Evolutionary conservation across 1,140 invertebrate genomes (phyloP).

Genomic region (Psilanteris sp.): DNA sequence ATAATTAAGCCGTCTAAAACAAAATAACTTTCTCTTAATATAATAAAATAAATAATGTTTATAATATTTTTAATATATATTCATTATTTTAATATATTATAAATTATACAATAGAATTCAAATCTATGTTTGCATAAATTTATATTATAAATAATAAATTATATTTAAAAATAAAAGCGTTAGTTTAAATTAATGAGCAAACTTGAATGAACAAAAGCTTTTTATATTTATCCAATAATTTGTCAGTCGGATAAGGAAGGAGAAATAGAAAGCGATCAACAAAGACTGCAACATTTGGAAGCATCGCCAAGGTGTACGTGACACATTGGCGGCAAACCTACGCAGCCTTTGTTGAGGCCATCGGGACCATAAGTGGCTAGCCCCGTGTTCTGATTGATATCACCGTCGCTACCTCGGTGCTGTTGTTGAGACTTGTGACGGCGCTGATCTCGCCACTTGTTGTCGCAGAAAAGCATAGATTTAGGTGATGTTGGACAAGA

Average conservation of each 20-base stretch:
- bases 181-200: too few species aligned
- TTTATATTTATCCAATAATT: conserved; percentile 9
- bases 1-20: too few species aligned
- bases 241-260: conserved; percentile 24
- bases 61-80: too few species aligned
- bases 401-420: conserved; percentile 76
- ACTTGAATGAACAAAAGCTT: neutral
- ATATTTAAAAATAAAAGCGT: too few species aligned
- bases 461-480: conserved; percentile 75
- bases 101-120: too few species aligned
- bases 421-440: conserved; percentile 76
- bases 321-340: conserved; percentile 79
- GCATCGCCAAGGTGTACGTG: conserved; percentile 81
- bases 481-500: conserved; percentile 73
- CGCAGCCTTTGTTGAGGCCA: conserved; percentile 74
- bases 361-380: conserved; percentile 68
- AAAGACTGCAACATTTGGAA: conserved; percentile 82
- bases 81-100: too few species aligned
- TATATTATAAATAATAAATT: too few species aligned
- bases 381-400: conserved; percentile 81
- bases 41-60: too few species aligned
- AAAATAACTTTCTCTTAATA: too few species aligned
- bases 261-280: conserved; percentile 74
- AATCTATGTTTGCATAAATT: too few species aligned
- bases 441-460: conserved; percentile 74